Evolutionary conservation across 2,113 vertebrate genomes (phyloP), one percentile per base, ranked within the genome.

Genomic region (Onychostruthus taczanowskii): DNA sequence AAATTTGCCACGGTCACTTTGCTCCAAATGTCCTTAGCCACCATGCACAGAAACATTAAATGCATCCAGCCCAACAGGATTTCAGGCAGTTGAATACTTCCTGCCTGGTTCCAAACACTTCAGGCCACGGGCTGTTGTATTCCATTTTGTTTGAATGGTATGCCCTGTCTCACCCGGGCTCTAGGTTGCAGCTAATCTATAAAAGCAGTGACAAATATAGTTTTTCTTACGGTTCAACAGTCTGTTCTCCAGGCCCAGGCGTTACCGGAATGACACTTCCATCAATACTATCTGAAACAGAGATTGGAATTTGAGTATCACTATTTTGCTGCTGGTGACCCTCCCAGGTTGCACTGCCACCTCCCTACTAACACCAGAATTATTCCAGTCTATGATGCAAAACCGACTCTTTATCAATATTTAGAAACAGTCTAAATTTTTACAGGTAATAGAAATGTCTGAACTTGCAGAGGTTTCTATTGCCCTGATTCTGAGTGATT

Each of bases 161-260:
- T n/a, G n/a, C n/a, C n/a, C n/a, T n/a, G n/a, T n/a, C n/a, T n/a
- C n/a, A n/a, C n/a, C n/a, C 2, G 4, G 0, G 3, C 35, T 90
- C 35, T 46, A 73, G 44, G 63, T 6, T 92, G 31, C 7, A 90
- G 30, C 11, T 70, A 50, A 59, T 68, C 17, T 76, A 28, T 26
- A 66, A 85, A 83, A 82, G 43, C 3, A 3, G 43, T 22, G 23
- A 79, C 61, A 92, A 80, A 16, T 81, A 53, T 4, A 75, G 27
- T 67, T 93, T 96, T 97, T 47, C 98, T 99, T 98, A 99, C 98
- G 98, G 98, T 98, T 99, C 98, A 91, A 98, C 95, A n/a, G 97
- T 97, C 96, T 98, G 98, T 83, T 99, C 98, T 94, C 97, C 98
- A 50, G 98, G 98, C 55, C 97, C 98, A 63, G 98, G 98, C 20